Base-by-base conservation (phyloP, 1,140 invertebrate genomes). In the Papilio polyxenes region DNA sequence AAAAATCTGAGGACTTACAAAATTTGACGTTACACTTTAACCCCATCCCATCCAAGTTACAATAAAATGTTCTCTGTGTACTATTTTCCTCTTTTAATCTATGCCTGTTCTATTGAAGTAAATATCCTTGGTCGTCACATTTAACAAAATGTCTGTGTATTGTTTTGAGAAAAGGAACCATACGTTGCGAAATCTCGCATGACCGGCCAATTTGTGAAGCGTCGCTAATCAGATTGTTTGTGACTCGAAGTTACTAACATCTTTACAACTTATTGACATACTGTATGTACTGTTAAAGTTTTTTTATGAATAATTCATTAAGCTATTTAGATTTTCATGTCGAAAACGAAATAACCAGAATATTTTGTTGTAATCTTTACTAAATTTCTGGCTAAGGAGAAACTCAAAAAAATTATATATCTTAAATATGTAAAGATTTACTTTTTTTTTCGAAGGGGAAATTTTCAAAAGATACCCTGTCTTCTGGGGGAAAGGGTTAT, bases 211-310 rank as follows among this genome's bases (percentile, higher is more conserved):
- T 92, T 91, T 87, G 87, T 85, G 65, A 59, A 23, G 20, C 83
- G 76, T 83, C 82, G 89, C 89, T 90, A 92, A 92, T 83, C 84
- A 87, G 85, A 87, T 72, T 90, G 87, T 92, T 89, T 92, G 83
- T 85, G 56, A 53, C 82, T 59, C 53, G 44, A 49, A 53, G 75
- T 76, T 79, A 75, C 83, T 76, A 81, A 75, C 83, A 84, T 75
- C 82, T 84, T 83, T 79, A 78, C 76, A 78, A 53, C 48, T 78
- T 56, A 75, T 79, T 72, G 44, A 77, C 59, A 75, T 44, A 62
- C 31, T 31, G 40, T 31, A 17, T 48, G 15, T 72, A 72, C 13
- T 72, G 65, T 72, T 72, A 85, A 48, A n/a, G 53, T 9, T 17
- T 81, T 82, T 17, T 44, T n/a, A 65, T 49, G 15, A 59, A 20